Evolutionary conservation across 1,140 invertebrate species (phyloP), one percentile per base, ranked within the genome.

Genomic region (Formica exsecta): DNA sequence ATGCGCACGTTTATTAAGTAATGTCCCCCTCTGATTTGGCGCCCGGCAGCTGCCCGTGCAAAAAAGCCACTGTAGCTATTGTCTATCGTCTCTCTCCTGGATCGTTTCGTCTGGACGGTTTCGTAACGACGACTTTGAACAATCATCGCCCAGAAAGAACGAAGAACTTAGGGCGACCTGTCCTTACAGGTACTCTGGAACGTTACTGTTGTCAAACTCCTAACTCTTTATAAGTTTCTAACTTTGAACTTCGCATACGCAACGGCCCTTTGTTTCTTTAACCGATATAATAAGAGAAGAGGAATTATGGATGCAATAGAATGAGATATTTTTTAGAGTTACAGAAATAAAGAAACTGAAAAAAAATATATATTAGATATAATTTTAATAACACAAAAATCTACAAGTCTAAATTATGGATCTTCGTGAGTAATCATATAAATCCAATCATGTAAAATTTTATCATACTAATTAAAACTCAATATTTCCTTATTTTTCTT

Each of bases 1-100:
- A 94, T 94, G 93, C 93, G 87, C 89, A 87, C 89, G 88, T 92
- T 94, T 94, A 92, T 94, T 92, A 93, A 92, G 92, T 93, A 91
- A 93, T 93, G 91, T 93, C 91, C 92, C 92, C 91, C 86, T 91
- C 88, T 90, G 80, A 71, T 87, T 91, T 91, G 81, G 71, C 87
- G 70, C 86, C 85, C 61, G 61, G 74, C 92, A 94, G 91, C 92
- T 93, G 93, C 85, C 89, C 79, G 61, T 54, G 87, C 89, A 92
- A 94, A 93, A 94, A 93, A 93, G 91, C 75, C 90, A 91, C 89
- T 88, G 86, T 89, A 87, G 85, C 89, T 91, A 88, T 93, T 93
- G 92, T 93, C 83, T 89, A 90, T 87, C 57, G 77, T 51, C 25
- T 73, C 54, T 90, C 88, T 90, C 64, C 81, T 80, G 59, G 84